A percentile compares a stretch with the other conserved stretches of the same genome.
Evolutionary conservation across 30 jellyfish, hydroid and myxozoan species (phyloP).

Genomic region (Aurelia coerulea): DNA sequence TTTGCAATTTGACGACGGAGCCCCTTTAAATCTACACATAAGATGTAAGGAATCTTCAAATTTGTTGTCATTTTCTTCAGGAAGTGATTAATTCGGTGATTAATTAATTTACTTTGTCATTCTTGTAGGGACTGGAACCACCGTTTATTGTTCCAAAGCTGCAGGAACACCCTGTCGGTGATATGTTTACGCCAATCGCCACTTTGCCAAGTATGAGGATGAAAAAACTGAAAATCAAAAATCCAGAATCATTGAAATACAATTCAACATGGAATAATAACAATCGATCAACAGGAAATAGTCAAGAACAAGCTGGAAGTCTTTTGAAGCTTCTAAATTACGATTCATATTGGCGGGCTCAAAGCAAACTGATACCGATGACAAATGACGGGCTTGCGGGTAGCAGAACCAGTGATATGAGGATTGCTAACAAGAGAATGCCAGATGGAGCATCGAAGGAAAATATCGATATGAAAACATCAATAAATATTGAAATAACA

Average conservation of each 20-base stretch:
- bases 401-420: neutral
- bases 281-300: neutral
- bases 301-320: constrained; percentile 19
- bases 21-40: no score
- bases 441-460: constrained; percentile 25
- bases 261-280: constrained; percentile 42
- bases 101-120: neutral
- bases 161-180: constrained; percentile 64
- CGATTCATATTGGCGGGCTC: constrained; percentile 4
- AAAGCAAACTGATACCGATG: neutral
- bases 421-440: neutral
- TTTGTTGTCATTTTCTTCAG: no score
- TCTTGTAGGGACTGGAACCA: constrained; percentile 57
- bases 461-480: constrained; percentile 29
- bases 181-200: constrained; percentile 52
- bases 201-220: constrained; percentile 47
- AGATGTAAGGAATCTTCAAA: no score
- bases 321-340: constrained; percentile 4
- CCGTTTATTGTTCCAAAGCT: constrained; percentile 49
- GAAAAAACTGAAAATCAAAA: constrained; percentile 14
- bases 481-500: constrained; percentile 4
- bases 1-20: no score
- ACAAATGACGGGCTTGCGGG: neutral
- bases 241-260: constrained; percentile 14
- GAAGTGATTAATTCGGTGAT: no score